These are phyloP conservation scores for Pristis pectinata DNA, from an alignment of 2,797 vertebrate genomes.

Conservation along the genomic window DNA sequence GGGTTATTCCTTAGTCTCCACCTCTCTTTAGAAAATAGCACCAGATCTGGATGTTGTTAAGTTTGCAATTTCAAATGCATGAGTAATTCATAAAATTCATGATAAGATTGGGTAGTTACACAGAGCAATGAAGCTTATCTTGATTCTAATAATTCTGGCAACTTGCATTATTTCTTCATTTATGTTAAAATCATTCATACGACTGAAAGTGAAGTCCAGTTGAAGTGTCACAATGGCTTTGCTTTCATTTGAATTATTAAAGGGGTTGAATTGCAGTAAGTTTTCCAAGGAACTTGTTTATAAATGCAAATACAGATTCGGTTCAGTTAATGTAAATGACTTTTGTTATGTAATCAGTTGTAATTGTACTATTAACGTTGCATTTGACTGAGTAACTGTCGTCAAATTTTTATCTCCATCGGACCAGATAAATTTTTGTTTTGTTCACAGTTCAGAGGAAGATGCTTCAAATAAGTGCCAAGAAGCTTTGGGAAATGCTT, in stretches of 20 bases:
- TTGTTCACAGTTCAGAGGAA: conserved; percentile 51
- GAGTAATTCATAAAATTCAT: not conserved
- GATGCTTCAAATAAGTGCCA: conserved; percentile 65
- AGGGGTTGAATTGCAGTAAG: not conserved
- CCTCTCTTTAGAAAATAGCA: not conserved
- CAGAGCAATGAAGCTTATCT: not conserved
- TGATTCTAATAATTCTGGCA: not conserved
- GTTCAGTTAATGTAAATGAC: not conserved
- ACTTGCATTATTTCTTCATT: not conserved
- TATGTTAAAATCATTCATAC: not conserved
- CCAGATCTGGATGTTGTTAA: too few species aligned
- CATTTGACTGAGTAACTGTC: conserved; percentile 35
- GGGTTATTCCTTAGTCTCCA: not conserved
- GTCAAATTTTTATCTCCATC: not conserved
- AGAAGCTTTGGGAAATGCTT: conserved; percentile 63
- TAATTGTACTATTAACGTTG: not conserved
- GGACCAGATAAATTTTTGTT: not conserved
- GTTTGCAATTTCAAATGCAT: not conserved
- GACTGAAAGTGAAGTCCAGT: not conserved
- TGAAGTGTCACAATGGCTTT: not conserved
- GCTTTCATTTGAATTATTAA: not conserved
- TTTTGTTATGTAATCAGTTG: not conserved
- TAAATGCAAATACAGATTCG: not conserved
- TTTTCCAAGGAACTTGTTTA: not conserved
- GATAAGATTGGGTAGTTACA: not conserved